These are phyloP conservation scores for Eriocheir sinensis DNA, from an alignment of 1,140 invertebrate species.

Conservation along the genomic window DNA sequence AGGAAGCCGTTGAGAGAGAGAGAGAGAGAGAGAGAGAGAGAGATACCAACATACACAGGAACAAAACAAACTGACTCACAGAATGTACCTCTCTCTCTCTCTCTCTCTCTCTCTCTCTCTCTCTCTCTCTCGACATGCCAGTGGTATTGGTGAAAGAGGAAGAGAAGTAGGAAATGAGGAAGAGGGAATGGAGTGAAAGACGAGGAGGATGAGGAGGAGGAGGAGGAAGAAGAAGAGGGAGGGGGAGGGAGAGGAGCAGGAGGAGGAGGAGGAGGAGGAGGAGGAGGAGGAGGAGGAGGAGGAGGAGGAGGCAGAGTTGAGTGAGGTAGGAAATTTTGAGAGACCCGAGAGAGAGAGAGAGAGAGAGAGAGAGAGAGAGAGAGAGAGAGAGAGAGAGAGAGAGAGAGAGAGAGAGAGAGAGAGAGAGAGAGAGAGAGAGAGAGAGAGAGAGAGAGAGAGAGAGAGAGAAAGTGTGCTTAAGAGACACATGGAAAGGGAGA, in stretches of 20 bases:
- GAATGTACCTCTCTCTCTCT: too few species aligned
- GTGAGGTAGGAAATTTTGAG: neutral
- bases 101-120: too few species aligned
- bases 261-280: neutral
- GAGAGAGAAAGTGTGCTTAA: neutral
- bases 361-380: neutral
- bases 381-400: conserved; percentile 36
- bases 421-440: conserved; percentile 43
- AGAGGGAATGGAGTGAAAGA: conserved; percentile 31
- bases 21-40: too few species aligned
- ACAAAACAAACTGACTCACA: too few species aligned
- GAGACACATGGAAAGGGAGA: conserved; percentile 8
- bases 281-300: neutral
- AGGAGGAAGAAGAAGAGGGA: conserved; percentile 30
- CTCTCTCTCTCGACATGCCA: too few species aligned
- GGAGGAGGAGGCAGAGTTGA: neutral
- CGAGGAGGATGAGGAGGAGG: conserved; percentile 30
- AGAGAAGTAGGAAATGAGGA: conserved; percentile 16
- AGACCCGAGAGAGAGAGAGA: neutral
- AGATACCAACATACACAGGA: too few species aligned
- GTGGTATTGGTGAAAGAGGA: too few species aligned
- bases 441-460: conserved; percentile 6
- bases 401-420: conserved; percentile 7
- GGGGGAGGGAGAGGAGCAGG: conserved; percentile 33
- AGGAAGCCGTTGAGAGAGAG: too few species aligned